Base-by-base conservation (phyloP, 2,888 invertebrate species). In the Tetragnatha montana region DNA sequence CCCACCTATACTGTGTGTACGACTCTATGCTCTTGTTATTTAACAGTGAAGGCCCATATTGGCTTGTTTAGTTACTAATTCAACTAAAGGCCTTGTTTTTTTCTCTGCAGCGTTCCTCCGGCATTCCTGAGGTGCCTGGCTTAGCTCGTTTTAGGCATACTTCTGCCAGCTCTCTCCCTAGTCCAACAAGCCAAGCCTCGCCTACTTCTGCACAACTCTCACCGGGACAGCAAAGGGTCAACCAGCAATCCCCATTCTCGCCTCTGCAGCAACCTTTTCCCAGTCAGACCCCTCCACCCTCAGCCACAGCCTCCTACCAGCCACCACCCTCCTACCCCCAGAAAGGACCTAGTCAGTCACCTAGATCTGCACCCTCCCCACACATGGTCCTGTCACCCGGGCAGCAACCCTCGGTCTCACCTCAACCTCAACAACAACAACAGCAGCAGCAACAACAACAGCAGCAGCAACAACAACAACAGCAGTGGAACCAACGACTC, bases 71-170 rank as follows among this genome's bases (percentile, higher is more conserved):
- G 50, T 14, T 17, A n/a, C 1, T 47, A 78, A 49, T 47, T 78
- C 4, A 35, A 35, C 35, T 35, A 35, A 71, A 10, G 78, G 6
- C 84, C 83, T 6, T 87, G 81, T 75, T 91, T 91, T 35, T 69
- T 75, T 21, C 81, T 91, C 91, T 60, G 35, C 92, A 94, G 94
- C 94, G 94, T 91, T 94, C 94, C 76, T 92, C 93, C 10, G 94
- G 94, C 92, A 94, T 94, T 91, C 93, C 94, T 92, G 95, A 95
- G 92, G 94, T 94, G 81, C 94, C 95, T 93, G 94, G 96, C 91
- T 96, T 96, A 92, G 96, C 96, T 70, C 95, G 94, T 92, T 95
- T 95, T 93, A 90, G 73, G 10, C 60, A 85, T 1, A 88, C 76
- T 10, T 70, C 81, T 50, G 70, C 89, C 19, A 81, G 81, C 74